These are phyloP conservation scores for Plectropomus leopardus DNA, from an alignment of 2,113 vertebrate genomes.

Conservation along the genomic window DNA sequence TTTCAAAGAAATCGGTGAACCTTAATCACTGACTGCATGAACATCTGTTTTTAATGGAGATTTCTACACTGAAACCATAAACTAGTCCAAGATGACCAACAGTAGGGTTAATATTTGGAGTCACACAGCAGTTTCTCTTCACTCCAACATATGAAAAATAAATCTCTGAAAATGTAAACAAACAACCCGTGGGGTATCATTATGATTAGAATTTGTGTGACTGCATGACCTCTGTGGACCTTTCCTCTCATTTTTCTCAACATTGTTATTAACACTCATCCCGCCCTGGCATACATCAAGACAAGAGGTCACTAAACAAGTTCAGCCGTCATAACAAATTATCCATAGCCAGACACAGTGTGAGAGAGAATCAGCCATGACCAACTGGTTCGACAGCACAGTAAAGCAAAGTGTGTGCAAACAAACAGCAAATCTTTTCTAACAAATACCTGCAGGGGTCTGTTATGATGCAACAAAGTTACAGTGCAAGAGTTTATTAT, in stretches of 20 bases:
- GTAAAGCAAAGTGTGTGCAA: constrained; percentile 28
- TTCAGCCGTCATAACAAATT: constrained; percentile 64
- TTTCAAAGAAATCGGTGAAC: constrained; percentile 12
- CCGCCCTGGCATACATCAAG: constrained; percentile 75
- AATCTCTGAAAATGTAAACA: constrained; percentile 62
- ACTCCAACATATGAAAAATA: constrained; percentile 51
- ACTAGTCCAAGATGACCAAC: constrained; percentile 30
- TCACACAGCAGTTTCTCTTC: constrained; percentile 11
- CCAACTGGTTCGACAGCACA: constrained; percentile 1
- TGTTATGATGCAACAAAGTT: not conserved
- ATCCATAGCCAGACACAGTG: constrained; percentile 47
- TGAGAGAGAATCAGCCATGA: constrained; percentile 45
- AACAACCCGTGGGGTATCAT: constrained; percentile 33
- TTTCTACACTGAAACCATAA: constrained; percentile 26
- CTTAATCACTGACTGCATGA: constrained; percentile 19
- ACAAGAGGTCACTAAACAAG: constrained; percentile 70
- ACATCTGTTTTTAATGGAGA: constrained; percentile 57
- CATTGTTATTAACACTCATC: constrained; percentile 64
- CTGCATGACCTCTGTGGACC: constrained; percentile 40
- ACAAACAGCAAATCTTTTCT: constrained; percentile 39
- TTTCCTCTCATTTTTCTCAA: constrained; percentile 63
- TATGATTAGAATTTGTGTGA: constrained; percentile 55
- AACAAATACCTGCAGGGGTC: constrained; percentile 55
- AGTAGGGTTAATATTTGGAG: constrained; percentile 17
- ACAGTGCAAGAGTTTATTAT: constrained; percentile 16